phyloP scores from a whole-genome alignment of 2,888 invertebrate species.

The Xestia ashworthii region DNA sequence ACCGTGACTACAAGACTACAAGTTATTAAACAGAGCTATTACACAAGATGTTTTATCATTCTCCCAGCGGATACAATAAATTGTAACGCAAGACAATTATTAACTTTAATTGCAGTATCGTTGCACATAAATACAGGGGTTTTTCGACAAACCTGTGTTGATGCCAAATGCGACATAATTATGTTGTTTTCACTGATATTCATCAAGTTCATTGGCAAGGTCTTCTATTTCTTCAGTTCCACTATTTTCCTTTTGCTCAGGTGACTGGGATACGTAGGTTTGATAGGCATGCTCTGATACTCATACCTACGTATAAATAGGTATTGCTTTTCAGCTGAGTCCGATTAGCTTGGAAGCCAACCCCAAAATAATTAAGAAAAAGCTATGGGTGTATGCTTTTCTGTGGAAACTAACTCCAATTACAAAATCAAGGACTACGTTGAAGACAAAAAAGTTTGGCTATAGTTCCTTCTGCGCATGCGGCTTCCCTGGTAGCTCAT shows the following conservation, averaged over 20 bases:
- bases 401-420: not conserved
- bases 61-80: conserved; percentile 43
- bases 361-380: not conserved
- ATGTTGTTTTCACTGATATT: conserved; percentile 1
- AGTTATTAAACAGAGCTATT: conserved; percentile 17
- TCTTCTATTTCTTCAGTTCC: not conserved
- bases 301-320: not conserved
- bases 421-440: too few species aligned
- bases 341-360: not conserved
- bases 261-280: not conserved
- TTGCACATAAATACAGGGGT: conserved; percentile 26
- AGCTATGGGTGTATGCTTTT: not conserved
- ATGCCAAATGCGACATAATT: conserved; percentile 36
- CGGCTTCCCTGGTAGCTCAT: too few species aligned
- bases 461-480: too few species aligned
- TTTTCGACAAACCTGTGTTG: not conserved
- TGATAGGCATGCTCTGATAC: not conserved
- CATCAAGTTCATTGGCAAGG: conserved; percentile 16
- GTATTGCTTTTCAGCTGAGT: not conserved
- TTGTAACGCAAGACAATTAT: conserved; percentile 42
- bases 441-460: too few species aligned
- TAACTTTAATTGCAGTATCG: conserved; percentile 31
- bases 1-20: conserved; percentile 1
- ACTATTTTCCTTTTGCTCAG: not conserved
- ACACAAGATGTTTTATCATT: not conserved